These are phyloP conservation scores for Scytalopus superciliaris DNA, from an alignment of 2,113 vertebrate species.

Conservation along the genomic window DNA sequence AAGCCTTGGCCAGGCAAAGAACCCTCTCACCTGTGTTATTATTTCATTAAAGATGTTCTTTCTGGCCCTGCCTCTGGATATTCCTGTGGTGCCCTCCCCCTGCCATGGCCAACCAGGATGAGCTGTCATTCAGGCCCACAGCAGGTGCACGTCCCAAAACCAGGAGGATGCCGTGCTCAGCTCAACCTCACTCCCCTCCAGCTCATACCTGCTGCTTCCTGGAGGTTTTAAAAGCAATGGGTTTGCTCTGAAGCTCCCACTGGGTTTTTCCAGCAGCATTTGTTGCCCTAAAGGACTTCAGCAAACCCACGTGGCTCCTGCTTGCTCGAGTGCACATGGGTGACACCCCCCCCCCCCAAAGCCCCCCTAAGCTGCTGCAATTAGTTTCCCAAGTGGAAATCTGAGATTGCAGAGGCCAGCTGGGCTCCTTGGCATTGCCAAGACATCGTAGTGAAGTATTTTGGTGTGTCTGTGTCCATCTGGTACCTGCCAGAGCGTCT, in stretches of 20 bases:
- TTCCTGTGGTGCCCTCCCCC: not conserved
- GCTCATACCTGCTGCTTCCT: not conserved
- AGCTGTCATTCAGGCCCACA: not conserved
- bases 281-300: not conserved
- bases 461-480: rapidly evolving
- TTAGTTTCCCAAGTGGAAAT: not conserved
- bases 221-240: not conserved
- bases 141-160: not conserved
- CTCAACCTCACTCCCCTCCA: not conserved
- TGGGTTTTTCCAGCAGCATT: not conserved
- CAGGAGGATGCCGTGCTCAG: not conserved
- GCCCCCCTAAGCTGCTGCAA: not conserved
- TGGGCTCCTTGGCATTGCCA: not conserved
- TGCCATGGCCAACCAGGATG: not conserved
- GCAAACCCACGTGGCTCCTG: not conserved
- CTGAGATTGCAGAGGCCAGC: not conserved
- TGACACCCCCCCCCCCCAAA: not conserved
- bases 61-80: conserved; percentile 42
- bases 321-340: not conserved
- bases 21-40: not conserved
- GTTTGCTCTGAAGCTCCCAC: rapidly evolving
- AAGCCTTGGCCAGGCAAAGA: not conserved
- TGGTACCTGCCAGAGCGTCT: not conserved
- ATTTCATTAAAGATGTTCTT: conserved; percentile 66
- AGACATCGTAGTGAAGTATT: not conserved